phyloP scores from a whole-genome alignment of 1,140 invertebrate species.

The Bombyx mori region ASM3026992v2 NC_085118.1:8595501-8596000 shows the following conservation, averaged over 20 bases:
- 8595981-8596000: too few relatives aligned
- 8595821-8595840: conserved; percentile 60
- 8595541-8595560: too few relatives aligned
- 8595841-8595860: conserved; percentile 64
- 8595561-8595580: too few relatives aligned
- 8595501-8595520: too few relatives aligned
- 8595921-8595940: background rate
- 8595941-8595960: too few relatives aligned
- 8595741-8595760: background rate
- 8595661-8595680: conserved; percentile 2
- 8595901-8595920: background rate
- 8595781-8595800: conserved; percentile 32
- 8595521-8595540: too few relatives aligned
- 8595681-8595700: conserved; percentile 1
- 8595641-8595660: background rate
- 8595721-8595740: conserved; percentile 16
- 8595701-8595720: background rate
- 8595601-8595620: too few relatives aligned
- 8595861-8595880: conserved; percentile 64
- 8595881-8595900: conserved; percentile 31
- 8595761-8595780: conserved; percentile 15
- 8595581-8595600: too few relatives aligned
- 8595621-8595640: too few relatives aligned
- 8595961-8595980: too few relatives aligned
- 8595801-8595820: conserved; percentile 59